Conservation (phyloP, 64 coral and sea anemone genomes). For the Dendronephthya gigantea region DNA sequence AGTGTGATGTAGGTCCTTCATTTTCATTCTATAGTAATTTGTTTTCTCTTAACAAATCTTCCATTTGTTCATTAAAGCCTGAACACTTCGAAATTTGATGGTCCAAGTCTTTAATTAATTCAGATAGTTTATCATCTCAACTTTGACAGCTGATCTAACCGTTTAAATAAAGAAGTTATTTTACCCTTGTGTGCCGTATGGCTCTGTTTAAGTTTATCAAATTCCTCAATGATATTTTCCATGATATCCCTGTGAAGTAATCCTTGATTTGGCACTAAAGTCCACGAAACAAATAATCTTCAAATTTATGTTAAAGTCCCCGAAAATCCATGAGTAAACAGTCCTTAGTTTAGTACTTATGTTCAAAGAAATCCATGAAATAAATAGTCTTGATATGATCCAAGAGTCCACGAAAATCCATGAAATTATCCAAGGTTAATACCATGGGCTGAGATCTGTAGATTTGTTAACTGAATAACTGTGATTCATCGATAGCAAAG, state of each 20-base stretch:
- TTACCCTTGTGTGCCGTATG: neutral
- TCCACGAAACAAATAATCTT: too few species aligned
- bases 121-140: neutral
- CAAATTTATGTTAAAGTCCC: too few species aligned
- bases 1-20: neutral
- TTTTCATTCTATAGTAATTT: neutral
- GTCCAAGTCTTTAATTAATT: neutral
- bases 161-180: neutral
- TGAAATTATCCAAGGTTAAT: too few species aligned
- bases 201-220: neutral
- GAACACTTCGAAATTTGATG: neutral
- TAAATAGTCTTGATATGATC: too few species aligned
- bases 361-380: too few species aligned
- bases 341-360: too few species aligned
- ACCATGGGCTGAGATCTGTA: too few species aligned
- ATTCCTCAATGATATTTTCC: neutral
- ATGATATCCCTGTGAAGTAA: neutral
- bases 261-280: neutral
- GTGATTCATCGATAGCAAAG: too few species aligned
- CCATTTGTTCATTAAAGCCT: neutral
- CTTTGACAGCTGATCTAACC: neutral
- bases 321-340: too few species aligned
- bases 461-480: too few species aligned
- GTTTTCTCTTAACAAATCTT: neutral
- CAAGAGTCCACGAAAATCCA: too few species aligned